Base-by-base conservation (phyloP, 2,888 invertebrate species). In the Hypomecis punctinalis region DNA sequence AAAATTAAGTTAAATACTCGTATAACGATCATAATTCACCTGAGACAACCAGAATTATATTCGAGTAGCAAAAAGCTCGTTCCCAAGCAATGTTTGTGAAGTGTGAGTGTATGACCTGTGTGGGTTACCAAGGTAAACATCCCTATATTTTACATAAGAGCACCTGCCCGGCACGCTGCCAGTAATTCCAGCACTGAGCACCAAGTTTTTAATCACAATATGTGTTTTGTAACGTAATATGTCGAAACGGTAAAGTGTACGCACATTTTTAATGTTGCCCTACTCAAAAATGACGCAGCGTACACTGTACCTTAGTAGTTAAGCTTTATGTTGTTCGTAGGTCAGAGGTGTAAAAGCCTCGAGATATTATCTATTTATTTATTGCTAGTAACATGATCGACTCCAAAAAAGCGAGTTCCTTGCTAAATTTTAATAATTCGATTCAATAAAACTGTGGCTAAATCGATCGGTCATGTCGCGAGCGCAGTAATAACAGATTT, bases 111-210 rank as follows among this genome's bases (percentile, higher is more conserved):
- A 77, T 80, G 77, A 77, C 83, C 82, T 81, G 76, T 80, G 80
- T 84, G 82, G 84, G 71, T 87, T 85, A 61, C 84, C 80, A 90
- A 91, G 91, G 91, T 91, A 91, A 74, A 90, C 43, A 66, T 83
- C 84, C 82, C 83, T 85, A 89, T 91, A 87, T 90, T 90, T 90
- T 89, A 91, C 90, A 88, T 91, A 91, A 85, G 77, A 88, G 93
- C 93, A 93, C 93, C 87, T 92, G 92, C 92, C 91, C 91, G 93
- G 92, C 93, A 93, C 93, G 93, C 93, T 82, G 93, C 93, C 93
- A 93, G 93, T 93, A 92, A 85, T 86, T 83, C 84, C 90, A 75
- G 93, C 93, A 93, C 93, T 89, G 66, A 89, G 93, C 93, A 93
- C 93, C 89, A 90, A 89, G 82, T 93, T 92, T 93, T 92, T 84